These are phyloP conservation scores for Nyctibius bracteatus DNA, from an alignment of 2,113 vertebrate genomes.

Conservation along the genomic window DNA sequence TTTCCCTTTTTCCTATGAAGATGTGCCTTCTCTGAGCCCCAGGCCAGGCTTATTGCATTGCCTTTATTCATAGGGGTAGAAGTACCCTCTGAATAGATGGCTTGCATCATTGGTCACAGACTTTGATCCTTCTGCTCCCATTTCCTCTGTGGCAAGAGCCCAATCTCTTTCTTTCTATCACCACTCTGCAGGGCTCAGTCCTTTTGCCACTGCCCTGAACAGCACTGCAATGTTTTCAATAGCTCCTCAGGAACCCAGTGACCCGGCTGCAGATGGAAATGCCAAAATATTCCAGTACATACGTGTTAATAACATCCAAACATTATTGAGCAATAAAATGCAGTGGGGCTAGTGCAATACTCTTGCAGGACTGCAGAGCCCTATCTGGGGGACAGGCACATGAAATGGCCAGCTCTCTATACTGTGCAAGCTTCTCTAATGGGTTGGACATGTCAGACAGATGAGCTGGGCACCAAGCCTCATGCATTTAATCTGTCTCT, in stretches of 20 bases:
- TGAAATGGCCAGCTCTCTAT: not conserved
- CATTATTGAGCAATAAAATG: not conserved
- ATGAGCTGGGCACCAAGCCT: not conserved
- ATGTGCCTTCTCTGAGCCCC: not conserved
- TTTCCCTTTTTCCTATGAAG: not conserved
- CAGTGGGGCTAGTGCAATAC: not conserved
- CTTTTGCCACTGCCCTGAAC: not conserved
- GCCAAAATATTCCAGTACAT: not conserved
- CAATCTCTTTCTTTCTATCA: not conserved
- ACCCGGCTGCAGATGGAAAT: not conserved
- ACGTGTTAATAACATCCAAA: not conserved
- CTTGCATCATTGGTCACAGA: not conserved
- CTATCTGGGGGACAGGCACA: rapidly evolving
- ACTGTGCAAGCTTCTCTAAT: not conserved
- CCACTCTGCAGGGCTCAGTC: not conserved
- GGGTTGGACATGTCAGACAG: not conserved
- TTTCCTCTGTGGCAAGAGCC: not conserved
- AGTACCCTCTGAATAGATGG: not conserved
- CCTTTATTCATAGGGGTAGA: not conserved
- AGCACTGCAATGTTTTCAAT: not conserved
- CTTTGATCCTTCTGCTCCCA: conserved; percentile 4
- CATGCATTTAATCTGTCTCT: not conserved
- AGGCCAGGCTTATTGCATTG: not conserved
- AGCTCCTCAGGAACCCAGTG: not conserved
- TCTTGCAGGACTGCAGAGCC: not conserved